Percentiles rank a stretch among this genome's conserved stretches.
These are phyloP conservation scores for Cataglyphis hispanica DNA, from an alignment of 1,140 invertebrate genomes.

Conservation along the genomic window DNA sequence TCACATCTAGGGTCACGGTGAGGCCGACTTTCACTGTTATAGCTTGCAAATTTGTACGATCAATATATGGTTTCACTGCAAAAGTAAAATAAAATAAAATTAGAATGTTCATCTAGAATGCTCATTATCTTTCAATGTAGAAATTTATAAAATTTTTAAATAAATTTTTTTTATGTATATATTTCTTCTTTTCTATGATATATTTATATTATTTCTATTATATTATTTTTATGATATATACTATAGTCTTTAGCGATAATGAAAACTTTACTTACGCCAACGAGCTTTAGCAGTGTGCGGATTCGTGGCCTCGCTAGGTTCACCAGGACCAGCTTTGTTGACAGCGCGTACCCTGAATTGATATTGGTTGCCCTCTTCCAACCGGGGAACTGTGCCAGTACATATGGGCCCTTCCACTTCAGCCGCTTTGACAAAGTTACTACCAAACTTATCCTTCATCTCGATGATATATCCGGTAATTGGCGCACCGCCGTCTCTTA, in stretches of 20 bases:
- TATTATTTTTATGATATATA: too few relatives aligned
- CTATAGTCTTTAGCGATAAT: too few relatives aligned
- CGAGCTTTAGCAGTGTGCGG: conserved; percentile 98
- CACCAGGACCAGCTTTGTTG: conserved; percentile 98
- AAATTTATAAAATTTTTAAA: neutral
- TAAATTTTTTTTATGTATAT: neutral
- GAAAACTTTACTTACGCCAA: conserved; percentile 90
- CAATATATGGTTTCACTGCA: conserved; percentile 96
- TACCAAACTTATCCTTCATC: conserved; percentile 92
- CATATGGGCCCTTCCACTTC: conserved; percentile 93
- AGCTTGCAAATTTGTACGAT: conserved; percentile 95
- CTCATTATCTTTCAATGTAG: neutral
- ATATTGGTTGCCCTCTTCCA: conserved; percentile 97
- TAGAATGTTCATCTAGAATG: neutral
- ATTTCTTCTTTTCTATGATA: too few relatives aligned
- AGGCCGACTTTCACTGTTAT: conserved; percentile 96
- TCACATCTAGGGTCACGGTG: conserved; percentile 95
- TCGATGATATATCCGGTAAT: conserved; percentile 98
- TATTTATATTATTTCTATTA: too few relatives aligned
- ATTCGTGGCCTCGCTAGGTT: conserved; percentile 97
- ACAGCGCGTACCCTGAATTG: conserved; percentile 97
- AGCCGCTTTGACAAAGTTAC: conserved; percentile 90
- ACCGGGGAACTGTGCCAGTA: conserved; percentile 93
- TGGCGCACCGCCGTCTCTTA: conserved; percentile 97
- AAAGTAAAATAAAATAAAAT: conserved; percentile 16